These are phyloP conservation scores for Lepidocyrtoides sp. DNA, from an alignment of 2,888 invertebrate species.

Conservation along the genomic window DNA sequence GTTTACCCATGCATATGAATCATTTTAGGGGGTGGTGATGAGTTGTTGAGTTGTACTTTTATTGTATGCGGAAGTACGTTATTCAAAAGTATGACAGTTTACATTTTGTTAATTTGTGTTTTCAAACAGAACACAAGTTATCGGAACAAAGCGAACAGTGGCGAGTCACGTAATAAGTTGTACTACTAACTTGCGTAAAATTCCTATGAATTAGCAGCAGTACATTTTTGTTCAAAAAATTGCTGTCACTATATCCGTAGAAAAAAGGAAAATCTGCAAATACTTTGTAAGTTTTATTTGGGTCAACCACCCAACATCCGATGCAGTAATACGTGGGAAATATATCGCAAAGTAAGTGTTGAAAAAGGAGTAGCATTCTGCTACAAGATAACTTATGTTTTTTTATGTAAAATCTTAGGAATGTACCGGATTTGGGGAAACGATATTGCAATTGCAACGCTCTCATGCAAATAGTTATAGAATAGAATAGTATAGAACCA, in stretches of 20 bases:
- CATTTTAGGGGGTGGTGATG: constrained; percentile 17
- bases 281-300: constrained; percentile 51
- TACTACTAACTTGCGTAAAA: neutral
- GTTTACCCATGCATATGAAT: constrained; percentile 19
- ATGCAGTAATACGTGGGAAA: neutral
- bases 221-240: neutral
- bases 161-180: constrained; percentile 21
- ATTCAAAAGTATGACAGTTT: constrained; percentile 45
- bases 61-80: constrained; percentile 58
- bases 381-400: neutral
- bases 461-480: no score
- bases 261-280: neutral
- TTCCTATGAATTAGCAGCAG: neutral
- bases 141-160: constrained; percentile 52
- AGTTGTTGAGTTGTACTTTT: constrained; percentile 15
- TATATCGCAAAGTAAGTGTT: neutral
- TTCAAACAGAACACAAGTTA: constrained; percentile 15
- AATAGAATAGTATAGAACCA: no score
- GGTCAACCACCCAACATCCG: constrained; percentile 66
- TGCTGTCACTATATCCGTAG: neutral
- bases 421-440: neutral
- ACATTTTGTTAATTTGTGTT: constrained; percentile 45
- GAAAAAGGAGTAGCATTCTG: neutral
- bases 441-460: neutral
- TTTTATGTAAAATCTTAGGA: neutral